A percentile compares a stretch with the other conserved stretches of the same genome.
These are phyloP conservation scores for Brachylomia viminalis DNA, from an alignment of 2,888 invertebrate species.

Conservation along the genomic window DNA sequence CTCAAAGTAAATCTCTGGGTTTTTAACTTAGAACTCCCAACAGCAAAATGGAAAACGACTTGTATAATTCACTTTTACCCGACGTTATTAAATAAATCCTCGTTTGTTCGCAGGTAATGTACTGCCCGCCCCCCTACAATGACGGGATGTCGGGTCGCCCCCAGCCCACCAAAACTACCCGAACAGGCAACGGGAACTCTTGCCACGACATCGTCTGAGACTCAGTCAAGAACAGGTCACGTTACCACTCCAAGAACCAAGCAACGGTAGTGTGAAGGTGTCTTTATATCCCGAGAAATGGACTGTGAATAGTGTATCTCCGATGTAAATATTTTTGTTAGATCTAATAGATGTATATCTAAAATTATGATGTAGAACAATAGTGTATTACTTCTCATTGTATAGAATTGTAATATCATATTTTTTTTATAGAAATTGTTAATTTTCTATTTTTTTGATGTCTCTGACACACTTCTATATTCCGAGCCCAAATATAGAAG, in stretches of 20 bases:
- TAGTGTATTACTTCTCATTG: slow-evolving; percentile 26
- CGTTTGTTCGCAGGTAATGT: slow-evolving; percentile 87
- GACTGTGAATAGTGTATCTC: slow-evolving; percentile 33
- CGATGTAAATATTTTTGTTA: slow-evolving; percentile 61
- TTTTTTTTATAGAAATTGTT: slow-evolving; percentile 52
- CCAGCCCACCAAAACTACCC: slow-evolving; percentile 92
- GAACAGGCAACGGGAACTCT: slow-evolving; percentile 93
- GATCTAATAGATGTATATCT: slow-evolving; percentile 50
- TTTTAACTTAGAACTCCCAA: neutral
- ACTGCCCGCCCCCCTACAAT: slow-evolving; percentile 89
- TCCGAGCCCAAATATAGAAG: slow-evolving; percentile 78
- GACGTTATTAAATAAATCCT: slow-evolving; percentile 6
- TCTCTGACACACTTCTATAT: slow-evolving; percentile 73
- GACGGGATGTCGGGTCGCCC: slow-evolving; percentile 86
- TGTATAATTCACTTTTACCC: slow-evolving; percentile 14
- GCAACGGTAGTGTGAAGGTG: slow-evolving; percentile 81
- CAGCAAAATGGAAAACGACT: slow-evolving; percentile 27
- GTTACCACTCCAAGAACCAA: slow-evolving; percentile 74
- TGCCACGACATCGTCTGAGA: slow-evolving; percentile 91
- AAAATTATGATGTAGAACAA: slow-evolving; percentile 54
- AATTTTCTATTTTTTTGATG: slow-evolving; percentile 38
- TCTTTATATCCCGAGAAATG: slow-evolving; percentile 28
- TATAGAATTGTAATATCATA: slow-evolving; percentile 52
- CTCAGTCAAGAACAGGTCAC: slow-evolving; percentile 82
- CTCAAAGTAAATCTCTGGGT: neutral